Conservation (phyloP, 37 sponge, comb jelly and placozoan species). For the Haliclona indistincta region DNA sequence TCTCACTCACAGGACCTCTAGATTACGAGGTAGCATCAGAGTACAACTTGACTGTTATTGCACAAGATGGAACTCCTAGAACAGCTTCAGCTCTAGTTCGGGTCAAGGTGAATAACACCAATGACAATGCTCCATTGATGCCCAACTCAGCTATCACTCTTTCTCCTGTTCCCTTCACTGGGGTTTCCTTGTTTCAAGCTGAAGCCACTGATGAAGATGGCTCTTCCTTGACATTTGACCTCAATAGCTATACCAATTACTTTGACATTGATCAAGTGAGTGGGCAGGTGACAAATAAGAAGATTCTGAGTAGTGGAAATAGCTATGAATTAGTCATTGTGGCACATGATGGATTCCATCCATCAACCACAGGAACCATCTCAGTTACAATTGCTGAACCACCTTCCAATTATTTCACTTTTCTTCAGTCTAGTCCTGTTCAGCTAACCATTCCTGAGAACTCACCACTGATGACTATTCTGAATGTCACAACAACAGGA, state of each 20-base stretch:
- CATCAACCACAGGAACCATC: background rate
- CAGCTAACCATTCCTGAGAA: no score
- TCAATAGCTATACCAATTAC: background rate
- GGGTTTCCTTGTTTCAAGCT: conserved; percentile 23
- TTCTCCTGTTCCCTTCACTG: conserved; percentile 21
- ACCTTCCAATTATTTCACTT: background rate
- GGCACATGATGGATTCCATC: conserved; percentile 40
- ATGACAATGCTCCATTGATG: conserved; percentile 56
- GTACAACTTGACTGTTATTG: conserved; percentile 43
- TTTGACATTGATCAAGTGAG: conserved; percentile 39
- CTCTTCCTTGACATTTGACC: background rate
- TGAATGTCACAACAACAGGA: background rate
- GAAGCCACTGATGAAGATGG: conserved; percentile 69
- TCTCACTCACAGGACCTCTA: conserved; percentile 28
- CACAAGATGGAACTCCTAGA: conserved; percentile 32
- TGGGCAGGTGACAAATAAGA: conserved; percentile 56
- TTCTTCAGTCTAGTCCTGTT: no score
- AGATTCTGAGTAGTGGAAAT: background rate
- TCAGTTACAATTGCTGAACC: conserved; percentile 10
- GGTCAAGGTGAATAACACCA: conserved; percentile 28
- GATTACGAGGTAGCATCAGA: conserved; percentile 40
- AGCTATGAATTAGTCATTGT: conserved; percentile 10
- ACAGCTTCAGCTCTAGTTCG: conserved; percentile 26
- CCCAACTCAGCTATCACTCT: conserved; percentile 7
- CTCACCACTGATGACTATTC: background rate